phyloP scores from a whole-genome alignment of 2,888 invertebrate genomes.

The Theodoxus fluviatilis region DNA sequence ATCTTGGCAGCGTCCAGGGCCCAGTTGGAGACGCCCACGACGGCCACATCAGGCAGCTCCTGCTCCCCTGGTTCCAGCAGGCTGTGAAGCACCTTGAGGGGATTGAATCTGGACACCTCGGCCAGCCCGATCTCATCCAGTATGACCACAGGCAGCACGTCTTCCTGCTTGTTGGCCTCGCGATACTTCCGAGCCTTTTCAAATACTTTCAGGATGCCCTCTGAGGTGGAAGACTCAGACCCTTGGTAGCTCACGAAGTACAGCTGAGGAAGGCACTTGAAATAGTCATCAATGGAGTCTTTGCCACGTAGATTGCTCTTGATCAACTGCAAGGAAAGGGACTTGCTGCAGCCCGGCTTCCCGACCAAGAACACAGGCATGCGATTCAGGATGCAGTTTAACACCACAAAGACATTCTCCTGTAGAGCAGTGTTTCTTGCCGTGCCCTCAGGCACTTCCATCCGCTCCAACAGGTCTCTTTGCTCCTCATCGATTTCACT shows the following conservation, averaged over 20 bases:
- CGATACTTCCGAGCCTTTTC: slow-evolving; percentile 28
- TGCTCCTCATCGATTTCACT: slow-evolving; percentile 27
- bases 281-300: slow-evolving; percentile 27
- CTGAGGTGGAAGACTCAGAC: slow-evolving; percentile 35
- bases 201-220: slow-evolving; percentile 35
- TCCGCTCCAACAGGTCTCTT: slow-evolving; percentile 26
- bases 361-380: slow-evolving; percentile 33
- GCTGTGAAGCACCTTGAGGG: slow-evolving; percentile 37
- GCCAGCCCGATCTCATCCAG: slow-evolving; percentile 39
- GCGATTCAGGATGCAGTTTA: slow-evolving; percentile 28
- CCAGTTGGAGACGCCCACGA: slow-evolving; percentile 33
- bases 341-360: slow-evolving; percentile 34
- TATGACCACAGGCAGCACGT: slow-evolving; percentile 34
- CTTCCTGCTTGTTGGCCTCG: slow-evolving; percentile 17
- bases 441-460: slow-evolving; percentile 29
- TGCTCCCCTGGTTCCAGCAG: slow-evolving; percentile 29
- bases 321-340: slow-evolving; percentile 31
- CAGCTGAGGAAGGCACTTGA: slow-evolving; percentile 26
- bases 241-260: slow-evolving; percentile 29
- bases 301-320: slow-evolving; percentile 29
- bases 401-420: slow-evolving; percentile 33
- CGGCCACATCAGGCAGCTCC: slow-evolving; percentile 31
- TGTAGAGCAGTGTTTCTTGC: slow-evolving; percentile 31
- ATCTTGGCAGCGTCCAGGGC: slow-evolving; percentile 40
- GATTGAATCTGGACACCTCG: slow-evolving; percentile 35